Evolutionary conservation across 2,888 invertebrate species (phyloP).

Genomic region (Thera obeliscata): DNA sequence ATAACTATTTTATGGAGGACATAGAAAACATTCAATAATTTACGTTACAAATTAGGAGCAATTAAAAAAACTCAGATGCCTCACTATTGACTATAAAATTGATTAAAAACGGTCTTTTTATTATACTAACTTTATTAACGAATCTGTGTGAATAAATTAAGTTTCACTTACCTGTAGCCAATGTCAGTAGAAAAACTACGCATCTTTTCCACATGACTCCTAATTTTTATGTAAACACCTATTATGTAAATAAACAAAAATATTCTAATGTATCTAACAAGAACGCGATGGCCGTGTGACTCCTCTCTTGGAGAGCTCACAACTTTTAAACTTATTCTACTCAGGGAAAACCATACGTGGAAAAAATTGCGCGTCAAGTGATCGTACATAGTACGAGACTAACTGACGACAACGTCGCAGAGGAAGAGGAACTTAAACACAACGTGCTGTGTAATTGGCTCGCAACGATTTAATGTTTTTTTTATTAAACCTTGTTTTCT

Average conservation of each 20-base stretch:
- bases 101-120: neutral
- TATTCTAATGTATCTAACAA: neutral
- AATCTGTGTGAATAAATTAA: neutral
- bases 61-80: neutral
- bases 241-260: neutral
- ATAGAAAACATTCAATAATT: neutral
- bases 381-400: slow-evolving; percentile 12
- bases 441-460: neutral
- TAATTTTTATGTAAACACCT: neutral
- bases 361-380: slow-evolving; percentile 9
- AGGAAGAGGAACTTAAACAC: neutral
- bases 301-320: slow-evolving; percentile 6
- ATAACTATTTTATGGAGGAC: neutral
- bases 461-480: neutral
- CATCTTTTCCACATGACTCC: slow-evolving; percentile 7
- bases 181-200: slow-evolving; percentile 3
- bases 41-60: neutral
- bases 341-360: slow-evolving; percentile 4
- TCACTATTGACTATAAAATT: neutral
- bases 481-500: neutral
- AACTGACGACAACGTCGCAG: neutral
- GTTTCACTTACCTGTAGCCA: slow-evolving; percentile 12
- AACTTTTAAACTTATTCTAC: slow-evolving; percentile 16
- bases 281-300: slow-evolving; percentile 1
- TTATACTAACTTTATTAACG: neutral